Base-by-base conservation (phyloP, 1,140 invertebrate genomes). In the Leptopilina boulardi region DNA sequence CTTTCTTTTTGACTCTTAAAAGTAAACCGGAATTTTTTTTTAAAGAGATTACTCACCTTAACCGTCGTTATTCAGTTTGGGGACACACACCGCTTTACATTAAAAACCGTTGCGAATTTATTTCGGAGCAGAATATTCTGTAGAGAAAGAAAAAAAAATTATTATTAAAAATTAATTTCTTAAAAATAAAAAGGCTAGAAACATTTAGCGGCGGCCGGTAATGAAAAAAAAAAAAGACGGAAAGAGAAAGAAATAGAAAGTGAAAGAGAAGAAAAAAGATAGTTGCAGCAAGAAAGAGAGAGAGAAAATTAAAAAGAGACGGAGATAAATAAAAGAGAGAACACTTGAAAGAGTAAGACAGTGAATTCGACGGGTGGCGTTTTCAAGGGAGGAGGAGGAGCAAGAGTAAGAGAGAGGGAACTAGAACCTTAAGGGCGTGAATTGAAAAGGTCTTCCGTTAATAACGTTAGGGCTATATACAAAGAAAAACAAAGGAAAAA, bases 231-330 rank as follows among this genome's bases (percentile, higher is more conserved):
- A 74, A 54, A 56, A 44, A 75, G 26, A 15, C 21, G 38, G 56
- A 42, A 8, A 26, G 51, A 71, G 0, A 30, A 59, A 34, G 44
- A 66, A 30, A 30, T 26, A 51, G 19, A 54, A 34, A 30, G 34
- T 19, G 23, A 18, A 34, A 74, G 38, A 56, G n/a, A 23, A 23
- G n/a, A 44, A 41, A 74, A 74, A 41, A 21, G 42, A 13, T 70
- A 47, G 23, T 42, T 23, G 11, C 34, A 54, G 44, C 73, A 19
- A 44, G 51, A 56, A 18, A 74, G 74, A 44, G 51, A 56, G 26
- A 74, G 74, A 75, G 73, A 70, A 74, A 34, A 38, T 23, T 42
- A 47, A 59, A 71, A 34, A 59, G 23, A 51, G 47, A 19, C 19
- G 15, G 70, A 76, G n/a, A 59, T 47, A 42, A 73, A 23, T 38